These are phyloP conservation scores for Atrina japonica DNA, from an alignment of 2,888 invertebrate genomes.

Conservation along the genomic window DNA sequence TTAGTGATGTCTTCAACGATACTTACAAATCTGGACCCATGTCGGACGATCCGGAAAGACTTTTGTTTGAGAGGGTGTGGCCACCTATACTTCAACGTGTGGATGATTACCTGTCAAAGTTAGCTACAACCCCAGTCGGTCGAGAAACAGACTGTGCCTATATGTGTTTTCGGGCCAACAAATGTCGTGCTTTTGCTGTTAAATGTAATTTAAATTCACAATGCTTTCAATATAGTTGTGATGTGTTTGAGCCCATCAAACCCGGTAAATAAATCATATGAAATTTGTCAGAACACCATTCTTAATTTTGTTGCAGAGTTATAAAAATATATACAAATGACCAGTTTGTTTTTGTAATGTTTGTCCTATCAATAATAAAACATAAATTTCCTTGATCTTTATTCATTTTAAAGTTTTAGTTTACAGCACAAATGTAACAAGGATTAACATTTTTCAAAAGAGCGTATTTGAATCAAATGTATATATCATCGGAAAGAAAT, in stretches of 20 bases:
- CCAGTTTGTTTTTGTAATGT: too few relatives aligned
- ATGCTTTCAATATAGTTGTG: conserved; percentile 58
- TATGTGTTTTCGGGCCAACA: conserved; percentile 63
- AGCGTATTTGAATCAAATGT: too few relatives aligned
- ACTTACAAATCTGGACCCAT: conserved; percentile 35
- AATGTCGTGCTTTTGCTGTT: conserved; percentile 61
- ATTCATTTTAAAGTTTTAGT: too few relatives aligned
- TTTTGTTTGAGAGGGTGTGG: conserved; percentile 67
- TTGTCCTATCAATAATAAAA: too few relatives aligned
- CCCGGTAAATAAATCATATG: too few relatives aligned
- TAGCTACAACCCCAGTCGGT: conserved; percentile 39
- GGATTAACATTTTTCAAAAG: too few relatives aligned
- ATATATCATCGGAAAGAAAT: too few relatives aligned
- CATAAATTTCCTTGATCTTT: too few relatives aligned
- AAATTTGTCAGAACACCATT: too few relatives aligned
- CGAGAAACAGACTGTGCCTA: conserved; percentile 70
- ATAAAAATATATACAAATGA: too few relatives aligned
- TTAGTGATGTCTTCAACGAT: conserved; percentile 52
- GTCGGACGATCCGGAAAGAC: conserved; percentile 43
- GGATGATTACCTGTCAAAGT: conserved; percentile 38
- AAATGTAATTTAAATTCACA: conserved; percentile 56
- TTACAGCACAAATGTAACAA: too few relatives aligned
- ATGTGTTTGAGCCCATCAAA: conserved; percentile 31
- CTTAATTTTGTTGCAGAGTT: too few relatives aligned
- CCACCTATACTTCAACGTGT: conserved; percentile 59